Base-by-base conservation (phyloP, 2,797 vertebrate genomes). In the Gymnopithys bicolor region DNA sequence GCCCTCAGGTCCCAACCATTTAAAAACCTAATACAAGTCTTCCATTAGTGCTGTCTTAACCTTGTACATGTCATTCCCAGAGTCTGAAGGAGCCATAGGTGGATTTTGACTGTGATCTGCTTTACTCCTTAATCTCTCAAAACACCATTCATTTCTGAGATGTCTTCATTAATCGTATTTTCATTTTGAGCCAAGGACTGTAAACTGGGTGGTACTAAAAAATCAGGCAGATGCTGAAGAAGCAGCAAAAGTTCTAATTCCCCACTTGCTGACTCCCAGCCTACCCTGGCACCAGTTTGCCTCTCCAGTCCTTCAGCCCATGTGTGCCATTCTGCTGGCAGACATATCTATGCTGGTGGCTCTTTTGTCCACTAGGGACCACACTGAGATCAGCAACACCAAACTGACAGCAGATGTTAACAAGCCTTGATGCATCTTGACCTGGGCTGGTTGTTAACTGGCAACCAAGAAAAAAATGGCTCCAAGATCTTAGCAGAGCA, bases 301-400 rank as follows among this genome's bases (percentile, higher is more conserved):
- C 49, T 49, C 22, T 90, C 64, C 15, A 53, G 37, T 27, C 46
- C 88, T 68, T 37, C 55, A 69, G 64, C 41, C 60, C 7, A 0
- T 11, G 35, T 59, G 35, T 60, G 41, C 83, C 59, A 13, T 4
- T 45, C 66, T 74, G 66, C 71, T 73, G 66, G 74, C 76, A 83
- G 33, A 55, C 52, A n/a, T 7, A 1, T 43, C 49, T 24, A 19
- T 46, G 25, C 84, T 58, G 64, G 66, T 86, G 89, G 75, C 77
- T 93, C 89, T 2, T 92, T 76, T 74, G 69, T 81, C 78, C 92
- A 55, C 71, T 60, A 86, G 93, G 84, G 87, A 95, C 91, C 83
- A 81, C 62, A 58, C 48, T 30, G 75, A 22, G 83, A 89, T 82
- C 92, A 85, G 88, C 82, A 67, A 23, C 71, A 24, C 52, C 15